Conservation (phyloP, 2,888 invertebrate species). For the Odontothrips loti region DNA sequence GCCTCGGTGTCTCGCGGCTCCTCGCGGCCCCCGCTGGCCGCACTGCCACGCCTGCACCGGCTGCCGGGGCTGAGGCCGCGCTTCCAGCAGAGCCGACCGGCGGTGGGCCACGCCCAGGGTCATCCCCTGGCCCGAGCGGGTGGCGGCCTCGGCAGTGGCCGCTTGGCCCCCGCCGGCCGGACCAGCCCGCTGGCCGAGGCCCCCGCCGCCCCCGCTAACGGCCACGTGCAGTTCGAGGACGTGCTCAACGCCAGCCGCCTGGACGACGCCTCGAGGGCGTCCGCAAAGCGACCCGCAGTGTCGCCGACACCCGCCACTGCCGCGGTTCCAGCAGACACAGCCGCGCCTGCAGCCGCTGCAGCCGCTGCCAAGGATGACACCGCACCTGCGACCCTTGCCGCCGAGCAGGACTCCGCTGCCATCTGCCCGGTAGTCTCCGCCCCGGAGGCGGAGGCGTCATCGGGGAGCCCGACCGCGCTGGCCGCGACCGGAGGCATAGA, state of each 20-base stretch:
- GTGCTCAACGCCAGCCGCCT: conserved; percentile 2
- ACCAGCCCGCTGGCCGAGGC: background rate
- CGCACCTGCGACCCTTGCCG: background rate
- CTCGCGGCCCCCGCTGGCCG: background rate
- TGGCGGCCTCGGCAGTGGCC: background rate
- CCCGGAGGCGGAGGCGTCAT: background rate
- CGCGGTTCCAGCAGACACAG: background rate
- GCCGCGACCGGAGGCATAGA: too few species aligned
- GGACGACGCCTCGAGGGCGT: background rate
- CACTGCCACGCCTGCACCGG: background rate
- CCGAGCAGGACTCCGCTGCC: background rate
- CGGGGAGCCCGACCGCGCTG: background rate
- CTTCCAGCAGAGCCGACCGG: background rate
- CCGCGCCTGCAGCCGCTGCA: background rate
- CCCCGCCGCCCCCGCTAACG: background rate
- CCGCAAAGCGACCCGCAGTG: background rate
- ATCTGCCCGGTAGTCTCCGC: background rate
- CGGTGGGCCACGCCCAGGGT: background rate
- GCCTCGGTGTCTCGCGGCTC: background rate
- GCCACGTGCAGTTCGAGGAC: background rate
- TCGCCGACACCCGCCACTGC: background rate
- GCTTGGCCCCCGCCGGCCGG: background rate
- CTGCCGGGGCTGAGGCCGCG: background rate
- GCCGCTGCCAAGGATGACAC: too few species aligned
- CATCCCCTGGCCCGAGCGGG: background rate